Percentiles rank a stretch among this genome's conserved stretches.
These are phyloP conservation scores for Dipodomys stephensi DNA, from an alignment of 2,113 vertebrate genomes.

Conservation along the genomic window DNA sequence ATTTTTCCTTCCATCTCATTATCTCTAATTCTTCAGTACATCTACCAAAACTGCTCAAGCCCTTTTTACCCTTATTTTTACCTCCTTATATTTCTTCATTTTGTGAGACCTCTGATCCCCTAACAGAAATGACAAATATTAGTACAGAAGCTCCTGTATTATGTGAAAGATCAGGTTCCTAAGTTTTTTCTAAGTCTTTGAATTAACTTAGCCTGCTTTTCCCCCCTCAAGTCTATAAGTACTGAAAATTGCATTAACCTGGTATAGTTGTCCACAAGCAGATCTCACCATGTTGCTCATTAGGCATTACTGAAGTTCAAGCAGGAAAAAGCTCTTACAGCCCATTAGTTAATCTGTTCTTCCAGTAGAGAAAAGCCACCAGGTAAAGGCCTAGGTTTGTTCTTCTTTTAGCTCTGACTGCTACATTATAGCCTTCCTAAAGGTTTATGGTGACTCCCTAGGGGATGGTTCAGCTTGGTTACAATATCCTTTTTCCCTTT, in stretches of 20 bases:
- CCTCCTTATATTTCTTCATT: constrained; percentile 10
- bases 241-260: constrained; percentile 20
- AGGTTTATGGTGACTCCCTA: neutral
- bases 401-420: constrained; percentile 34
- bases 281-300: neutral
- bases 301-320: neutral
- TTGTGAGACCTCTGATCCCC: constrained; percentile 7
- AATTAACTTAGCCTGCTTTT: neutral
- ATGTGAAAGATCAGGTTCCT: neutral
- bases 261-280: neutral
- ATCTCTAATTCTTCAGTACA: neutral
- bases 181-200: constrained; percentile 27
- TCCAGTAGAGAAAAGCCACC: neutral
- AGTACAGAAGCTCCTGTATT: constrained; percentile 30
- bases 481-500: constrained; percentile 49
- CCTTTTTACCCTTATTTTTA: constrained; percentile 21
- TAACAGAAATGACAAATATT: constrained; percentile 48
- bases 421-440: neutral
- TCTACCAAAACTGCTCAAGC: constrained; percentile 6
- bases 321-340: neutral
- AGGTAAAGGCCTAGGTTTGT: neutral
- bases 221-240: neutral
- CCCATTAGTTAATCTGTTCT: neutral
- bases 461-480: neutral
- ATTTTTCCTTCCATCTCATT: neutral